These are phyloP conservation scores for Amphipyra berbera DNA, from an alignment of 2,888 invertebrate genomes.

Conservation along the genomic window DNA sequence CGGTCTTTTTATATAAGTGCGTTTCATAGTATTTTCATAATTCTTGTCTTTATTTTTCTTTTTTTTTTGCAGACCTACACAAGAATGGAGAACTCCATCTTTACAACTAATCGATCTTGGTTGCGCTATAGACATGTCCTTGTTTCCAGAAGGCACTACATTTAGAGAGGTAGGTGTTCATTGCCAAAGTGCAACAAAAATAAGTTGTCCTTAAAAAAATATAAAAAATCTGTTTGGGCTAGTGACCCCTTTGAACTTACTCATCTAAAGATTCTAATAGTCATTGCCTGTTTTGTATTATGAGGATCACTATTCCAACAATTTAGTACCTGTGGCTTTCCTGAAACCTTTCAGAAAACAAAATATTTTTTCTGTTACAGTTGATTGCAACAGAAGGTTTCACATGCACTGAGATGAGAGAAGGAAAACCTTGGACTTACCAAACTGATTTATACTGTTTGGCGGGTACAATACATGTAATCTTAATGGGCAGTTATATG, in stretches of 20 bases:
- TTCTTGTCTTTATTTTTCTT: background rate
- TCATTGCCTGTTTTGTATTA: too few relatives aligned
- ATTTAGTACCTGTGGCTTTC: too few relatives aligned
- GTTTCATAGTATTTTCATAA: too few relatives aligned
- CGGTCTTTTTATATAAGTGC: too few relatives aligned
- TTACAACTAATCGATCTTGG: constrained; percentile 98
- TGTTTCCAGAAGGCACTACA: constrained; percentile 93
- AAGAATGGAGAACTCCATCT: constrained; percentile 91
- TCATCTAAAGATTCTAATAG: too few relatives aligned
- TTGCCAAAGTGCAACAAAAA: too few relatives aligned
- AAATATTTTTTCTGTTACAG: constrained; percentile 67
- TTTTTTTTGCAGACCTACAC: constrained; percentile 87
- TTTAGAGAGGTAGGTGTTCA: constrained; percentile 91
- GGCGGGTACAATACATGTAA: constrained; percentile 95
- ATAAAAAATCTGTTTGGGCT: too few relatives aligned
- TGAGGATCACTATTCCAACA: too few relatives aligned
- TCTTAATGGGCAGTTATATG: constrained; percentile 97
- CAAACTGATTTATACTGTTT: constrained; percentile 98
- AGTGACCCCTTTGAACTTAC: too few relatives aligned
- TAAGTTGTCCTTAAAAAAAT: background rate
- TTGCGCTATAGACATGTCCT: constrained; percentile 97
- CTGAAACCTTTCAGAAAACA: too few relatives aligned
- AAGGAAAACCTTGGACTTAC: constrained; percentile 97
- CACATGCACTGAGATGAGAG: constrained; percentile 97
- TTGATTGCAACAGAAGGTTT: constrained; percentile 94